phyloP scores from a whole-genome alignment of 2,113 vertebrate species.

The Neodon shergylaensis region DNA sequence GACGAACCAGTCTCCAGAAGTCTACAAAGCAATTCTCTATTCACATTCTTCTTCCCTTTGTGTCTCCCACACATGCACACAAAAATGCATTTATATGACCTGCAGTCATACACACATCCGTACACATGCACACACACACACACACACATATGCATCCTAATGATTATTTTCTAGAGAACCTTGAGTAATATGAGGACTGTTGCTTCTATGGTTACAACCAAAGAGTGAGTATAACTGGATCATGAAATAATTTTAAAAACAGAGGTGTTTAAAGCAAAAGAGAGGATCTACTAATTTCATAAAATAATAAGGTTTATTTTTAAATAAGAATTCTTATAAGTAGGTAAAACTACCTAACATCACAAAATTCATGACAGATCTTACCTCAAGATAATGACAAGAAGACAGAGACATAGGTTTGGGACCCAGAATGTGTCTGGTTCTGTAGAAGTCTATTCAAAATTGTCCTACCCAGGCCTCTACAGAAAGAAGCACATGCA shows the following conservation, averaged over 20 bases:
- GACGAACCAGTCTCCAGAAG: neutral
- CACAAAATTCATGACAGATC: neutral
- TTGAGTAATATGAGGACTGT: neutral
- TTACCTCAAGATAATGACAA: constrained; percentile 30
- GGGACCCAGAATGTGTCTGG: neutral
- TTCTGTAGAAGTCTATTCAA: constrained; percentile 9
- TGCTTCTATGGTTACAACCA: neutral
- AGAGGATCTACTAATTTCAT: neutral
- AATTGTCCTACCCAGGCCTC: neutral
- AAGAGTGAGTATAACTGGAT: neutral
- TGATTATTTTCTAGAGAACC: constrained; percentile 11
- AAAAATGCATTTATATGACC: neutral
- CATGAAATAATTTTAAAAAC: neutral
- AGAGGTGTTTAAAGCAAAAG: constrained; percentile 17
- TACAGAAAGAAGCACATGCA: constrained; percentile 31
- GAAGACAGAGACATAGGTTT: neutral
- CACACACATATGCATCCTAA: neutral
- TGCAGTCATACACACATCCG: neutral
- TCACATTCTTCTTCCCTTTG: neutral
- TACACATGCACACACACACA: neutral
- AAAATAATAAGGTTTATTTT: constrained; percentile 31
- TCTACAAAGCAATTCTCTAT: neutral
- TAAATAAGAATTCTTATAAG: constrained; percentile 27
- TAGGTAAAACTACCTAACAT: constrained; percentile 14
- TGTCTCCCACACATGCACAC: neutral